These are phyloP conservation scores for Accipiter virgatus DNA, from an alignment of 2,113 vertebrate genomes.

Conservation along the genomic window DNA sequence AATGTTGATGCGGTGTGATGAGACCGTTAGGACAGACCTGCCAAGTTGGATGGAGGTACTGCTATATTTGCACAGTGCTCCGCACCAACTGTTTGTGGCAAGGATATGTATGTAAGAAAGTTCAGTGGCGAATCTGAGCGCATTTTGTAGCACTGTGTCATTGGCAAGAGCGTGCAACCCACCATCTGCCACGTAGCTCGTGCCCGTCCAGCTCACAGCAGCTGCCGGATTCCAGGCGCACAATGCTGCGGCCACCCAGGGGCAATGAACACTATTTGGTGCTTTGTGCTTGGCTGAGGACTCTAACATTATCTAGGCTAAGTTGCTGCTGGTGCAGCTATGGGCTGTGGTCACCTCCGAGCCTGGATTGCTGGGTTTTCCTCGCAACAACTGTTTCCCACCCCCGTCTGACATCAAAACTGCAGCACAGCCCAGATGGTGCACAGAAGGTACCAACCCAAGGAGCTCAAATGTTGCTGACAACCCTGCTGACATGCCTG, in stretches of 20 bases:
- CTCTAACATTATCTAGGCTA: neutral
- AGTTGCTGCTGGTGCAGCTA: neutral
- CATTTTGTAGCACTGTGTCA: neutral
- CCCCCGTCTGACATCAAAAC: neutral
- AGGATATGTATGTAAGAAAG: neutral
- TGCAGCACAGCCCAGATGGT: constrained; percentile 21
- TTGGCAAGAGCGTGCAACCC: neutral
- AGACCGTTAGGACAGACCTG: neutral
- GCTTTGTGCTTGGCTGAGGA: neutral
- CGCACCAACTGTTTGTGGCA: neutral
- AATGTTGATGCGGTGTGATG: rapidly evolving
- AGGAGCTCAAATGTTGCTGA: constrained; percentile 2
- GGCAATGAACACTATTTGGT: neutral
- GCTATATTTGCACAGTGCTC: neutral
- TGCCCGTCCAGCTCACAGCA: neutral
- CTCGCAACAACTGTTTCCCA: neutral
- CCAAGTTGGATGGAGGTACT: neutral
- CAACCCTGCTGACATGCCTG: neutral
- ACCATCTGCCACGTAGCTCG: neutral
- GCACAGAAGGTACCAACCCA: neutral
- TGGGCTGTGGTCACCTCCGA: neutral
- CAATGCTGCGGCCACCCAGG: rapidly evolving
- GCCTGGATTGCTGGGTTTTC: neutral
- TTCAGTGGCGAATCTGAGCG: neutral
- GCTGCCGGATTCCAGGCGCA: neutral